Percentiles rank a stretch among this genome's conserved stretches.
These are phyloP conservation scores for Drosophila anceps DNA, from an alignment of 2,888 invertebrate genomes.

Conservation along the genomic window DNA sequence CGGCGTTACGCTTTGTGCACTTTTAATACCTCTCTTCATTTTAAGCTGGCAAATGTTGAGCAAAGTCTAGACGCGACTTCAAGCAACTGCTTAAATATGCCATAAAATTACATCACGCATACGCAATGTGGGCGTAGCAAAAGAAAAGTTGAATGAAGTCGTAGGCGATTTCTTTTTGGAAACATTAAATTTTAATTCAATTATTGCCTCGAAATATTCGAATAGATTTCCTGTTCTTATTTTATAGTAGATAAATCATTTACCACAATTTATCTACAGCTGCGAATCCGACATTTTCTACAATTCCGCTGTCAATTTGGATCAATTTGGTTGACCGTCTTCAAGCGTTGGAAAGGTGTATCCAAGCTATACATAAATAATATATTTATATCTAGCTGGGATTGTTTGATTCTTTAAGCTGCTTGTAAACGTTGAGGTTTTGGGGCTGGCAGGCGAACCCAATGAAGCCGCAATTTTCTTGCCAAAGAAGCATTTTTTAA, in stretches of 20 bases:
- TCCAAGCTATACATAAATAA: background rate
- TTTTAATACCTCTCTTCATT: slow-evolving; percentile 10
- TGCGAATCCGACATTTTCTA: background rate
- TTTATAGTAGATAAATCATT: background rate
- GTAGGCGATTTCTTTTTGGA: background rate
- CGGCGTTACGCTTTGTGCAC: slow-evolving; percentile 31
- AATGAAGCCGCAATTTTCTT: slow-evolving; percentile 61
- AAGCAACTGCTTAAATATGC: slow-evolving; percentile 28
- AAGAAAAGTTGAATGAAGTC: background rate
- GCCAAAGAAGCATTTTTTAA: slow-evolving; percentile 66
- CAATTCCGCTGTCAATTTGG: slow-evolving; percentile 1
- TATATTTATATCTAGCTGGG: background rate
- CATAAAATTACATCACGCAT: slow-evolving; percentile 40
- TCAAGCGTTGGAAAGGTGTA: background rate
- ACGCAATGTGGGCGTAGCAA: slow-evolving; percentile 26
- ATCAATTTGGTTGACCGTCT: background rate
- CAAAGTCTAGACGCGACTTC: slow-evolving; percentile 48
- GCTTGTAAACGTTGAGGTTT: background rate
- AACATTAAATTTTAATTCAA: slow-evolving; percentile 1
- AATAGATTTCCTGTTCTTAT: background rate
- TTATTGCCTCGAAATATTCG: background rate
- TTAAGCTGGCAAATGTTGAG: slow-evolving; percentile 26
- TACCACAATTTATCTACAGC: background rate
- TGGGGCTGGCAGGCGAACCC: background rate
- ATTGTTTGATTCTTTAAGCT: slow-evolving; percentile 17